Base-by-base conservation (phyloP, 2,888 invertebrate genomes). In the Chymomyza amoena region DNA sequence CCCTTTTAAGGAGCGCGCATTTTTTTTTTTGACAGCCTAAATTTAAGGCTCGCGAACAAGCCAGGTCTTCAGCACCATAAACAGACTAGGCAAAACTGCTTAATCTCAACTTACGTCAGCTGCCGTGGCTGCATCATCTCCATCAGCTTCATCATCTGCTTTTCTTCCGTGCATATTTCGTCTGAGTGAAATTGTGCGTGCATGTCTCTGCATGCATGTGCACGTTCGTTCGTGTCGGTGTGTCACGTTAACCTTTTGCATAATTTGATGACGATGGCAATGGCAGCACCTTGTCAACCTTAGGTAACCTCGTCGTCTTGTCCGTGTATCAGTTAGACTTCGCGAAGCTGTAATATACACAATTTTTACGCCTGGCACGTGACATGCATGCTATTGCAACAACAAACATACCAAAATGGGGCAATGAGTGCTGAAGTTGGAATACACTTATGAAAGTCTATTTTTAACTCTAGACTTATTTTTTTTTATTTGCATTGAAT, bases 221-320 rank as follows among this genome's bases (percentile, higher is more conserved):
- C 71, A 66, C 65, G 69, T 69, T 61, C 64, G 56, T 54, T 70
- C 64, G 56, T 54, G 69, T 69, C 72, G 20, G 13, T 20, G 57
- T 57, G 80, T 72, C 73, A 73, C 64, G 59, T 76, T 73, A 78
- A 75, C 76, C 75, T 60, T 56, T 69, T 81, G 83, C 81, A 82
- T 83, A 80, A 80, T 80, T 76, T 79, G 79, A 75, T 39, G 59
- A 54, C 57, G 32, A 20, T 18, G 54, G 18, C 61, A 20, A 52
- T 16, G 18, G 66, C 51, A 36, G 18, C 56, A 56, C 10, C 18
- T 18, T 18, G 56, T 18, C 56, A 18, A 56, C 56, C 18, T 0
- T 18, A 6, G 7, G 36, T 9, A 6, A 3, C 6, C 36, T 3
- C 9, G 36, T 36, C 36, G 6, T 36, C 36, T 36, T 36, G 36